Evolutionary conservation across 37 sponge, comb jelly and placozoan genomes (phyloP).

Genomic region (Eunapius fragilis): DNA sequence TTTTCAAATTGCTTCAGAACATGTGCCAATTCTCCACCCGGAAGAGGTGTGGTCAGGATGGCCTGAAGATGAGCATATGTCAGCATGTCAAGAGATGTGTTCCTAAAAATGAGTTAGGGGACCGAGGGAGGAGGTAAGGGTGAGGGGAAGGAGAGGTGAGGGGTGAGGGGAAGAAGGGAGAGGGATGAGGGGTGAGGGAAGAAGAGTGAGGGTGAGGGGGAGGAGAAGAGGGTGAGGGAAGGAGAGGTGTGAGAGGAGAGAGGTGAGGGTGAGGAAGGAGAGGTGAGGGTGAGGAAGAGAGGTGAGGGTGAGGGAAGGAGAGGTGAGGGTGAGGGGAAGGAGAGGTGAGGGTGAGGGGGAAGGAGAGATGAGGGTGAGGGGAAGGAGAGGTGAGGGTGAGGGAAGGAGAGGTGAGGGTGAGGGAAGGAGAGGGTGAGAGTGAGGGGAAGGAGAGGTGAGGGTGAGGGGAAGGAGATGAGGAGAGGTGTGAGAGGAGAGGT

Average conservation of each 20-base stretch:
- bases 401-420: too few relatives aligned
- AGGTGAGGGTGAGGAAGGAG: background rate
- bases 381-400: too few relatives aligned
- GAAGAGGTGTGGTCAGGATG: slow-evolving; percentile 12
- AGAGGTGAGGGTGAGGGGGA: too few relatives aligned
- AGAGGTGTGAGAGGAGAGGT: too few relatives aligned
- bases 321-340: background rate
- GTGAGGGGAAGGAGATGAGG: too few relatives aligned
- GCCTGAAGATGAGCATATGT: slow-evolving; percentile 29
- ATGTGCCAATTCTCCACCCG: slow-evolving; percentile 4
- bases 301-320: background rate
- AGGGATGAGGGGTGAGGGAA: background rate
- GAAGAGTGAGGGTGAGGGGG: background rate
- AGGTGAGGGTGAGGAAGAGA: background rate
- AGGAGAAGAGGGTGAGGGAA: too few relatives aligned
- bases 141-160: background rate
- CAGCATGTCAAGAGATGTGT: slow-evolving; percentile 26
- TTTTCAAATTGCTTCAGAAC: background rate
- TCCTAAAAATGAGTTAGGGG: background rate
- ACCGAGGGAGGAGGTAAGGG: background rate
- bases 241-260: too few relatives aligned
- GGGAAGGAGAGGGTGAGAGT: too few relatives aligned
- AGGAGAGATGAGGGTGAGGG: too few relatives aligned
- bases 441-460: too few relatives aligned
- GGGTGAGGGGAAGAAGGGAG: background rate